phyloP scores from a whole-genome alignment of 2,797 vertebrate genomes.

The Falco rusticolus region DNA sequence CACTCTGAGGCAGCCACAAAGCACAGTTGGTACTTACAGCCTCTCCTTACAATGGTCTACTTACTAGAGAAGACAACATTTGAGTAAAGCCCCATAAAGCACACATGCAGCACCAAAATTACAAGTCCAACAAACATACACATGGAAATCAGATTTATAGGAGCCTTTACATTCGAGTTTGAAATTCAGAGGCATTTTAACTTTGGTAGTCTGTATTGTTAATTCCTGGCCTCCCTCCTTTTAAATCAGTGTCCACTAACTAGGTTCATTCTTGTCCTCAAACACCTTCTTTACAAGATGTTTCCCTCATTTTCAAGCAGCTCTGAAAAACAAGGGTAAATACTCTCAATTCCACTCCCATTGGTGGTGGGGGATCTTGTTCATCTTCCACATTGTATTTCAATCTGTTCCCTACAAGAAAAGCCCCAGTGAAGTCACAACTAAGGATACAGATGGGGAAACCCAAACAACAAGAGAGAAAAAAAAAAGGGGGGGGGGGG shows the following conservation, averaged over 20 bases:
- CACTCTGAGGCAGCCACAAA: neutral
- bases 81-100: neutral
- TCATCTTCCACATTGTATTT: neutral
- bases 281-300: neutral
- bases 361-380: neutral
- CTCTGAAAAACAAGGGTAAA: neutral
- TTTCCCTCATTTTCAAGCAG: neutral
- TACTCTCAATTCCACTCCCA: neutral
- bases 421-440: neutral
- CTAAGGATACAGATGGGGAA: neutral
- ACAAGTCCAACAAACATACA: neutral
- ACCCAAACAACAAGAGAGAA: neutral
- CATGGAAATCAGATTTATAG: neutral
- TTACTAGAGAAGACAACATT: neutral
- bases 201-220: neutral
- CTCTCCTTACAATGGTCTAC: neutral
- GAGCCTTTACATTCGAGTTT: neutral
- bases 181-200: neutral
- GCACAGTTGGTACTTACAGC: neutral
- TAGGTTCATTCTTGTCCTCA: neutral
- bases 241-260: neutral
- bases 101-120: neutral
- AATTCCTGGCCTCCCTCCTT: neutral
- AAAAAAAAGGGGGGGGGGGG: neutral
- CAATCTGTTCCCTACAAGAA: neutral